A percentile compares a stretch with the other conserved stretches of the same genome.
phyloP scores from a whole-genome alignment of 1,140 invertebrate species.

The Argopecten irradians region DNA sequence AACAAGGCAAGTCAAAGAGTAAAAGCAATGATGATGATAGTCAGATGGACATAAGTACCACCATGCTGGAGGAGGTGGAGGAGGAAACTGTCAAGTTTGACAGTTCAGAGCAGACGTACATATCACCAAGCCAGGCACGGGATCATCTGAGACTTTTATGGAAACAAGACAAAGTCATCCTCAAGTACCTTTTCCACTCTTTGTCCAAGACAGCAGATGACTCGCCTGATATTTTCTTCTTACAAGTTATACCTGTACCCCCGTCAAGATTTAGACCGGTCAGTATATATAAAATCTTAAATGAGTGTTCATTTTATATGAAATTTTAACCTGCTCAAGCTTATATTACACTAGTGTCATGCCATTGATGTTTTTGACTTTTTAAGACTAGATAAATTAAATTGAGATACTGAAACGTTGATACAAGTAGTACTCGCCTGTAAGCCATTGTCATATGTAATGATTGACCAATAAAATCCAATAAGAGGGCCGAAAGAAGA shows the following conservation, averaged over 20 bases:
- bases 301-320: too few relatives aligned
- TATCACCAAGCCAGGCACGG: constrained; percentile 77
- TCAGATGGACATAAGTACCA: constrained; percentile 36
- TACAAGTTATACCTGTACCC: constrained; percentile 89
- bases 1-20: constrained; percentile 11
- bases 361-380: neutral
- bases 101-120: constrained; percentile 62
- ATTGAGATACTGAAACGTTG: neutral
- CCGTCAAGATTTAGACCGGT: constrained; percentile 91
- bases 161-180: constrained; percentile 84
- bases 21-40: constrained; percentile 60
- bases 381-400: neutral
- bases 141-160: constrained; percentile 87
- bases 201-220: constrained; percentile 79
- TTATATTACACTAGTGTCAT: neutral
- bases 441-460: too few relatives aligned
- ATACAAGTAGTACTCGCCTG: too few relatives aligned
- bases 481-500: too few relatives aligned
- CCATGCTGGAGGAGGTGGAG: constrained; percentile 32
- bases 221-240: constrained; percentile 92
- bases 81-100: constrained; percentile 57
- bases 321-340: neutral
- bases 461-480: too few relatives aligned
- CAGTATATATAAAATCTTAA: too few relatives aligned
- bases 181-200: constrained; percentile 86